phyloP scores from a whole-genome alignment of 2,113 vertebrate genomes.

The Archocentrus centrarchus region DNA sequence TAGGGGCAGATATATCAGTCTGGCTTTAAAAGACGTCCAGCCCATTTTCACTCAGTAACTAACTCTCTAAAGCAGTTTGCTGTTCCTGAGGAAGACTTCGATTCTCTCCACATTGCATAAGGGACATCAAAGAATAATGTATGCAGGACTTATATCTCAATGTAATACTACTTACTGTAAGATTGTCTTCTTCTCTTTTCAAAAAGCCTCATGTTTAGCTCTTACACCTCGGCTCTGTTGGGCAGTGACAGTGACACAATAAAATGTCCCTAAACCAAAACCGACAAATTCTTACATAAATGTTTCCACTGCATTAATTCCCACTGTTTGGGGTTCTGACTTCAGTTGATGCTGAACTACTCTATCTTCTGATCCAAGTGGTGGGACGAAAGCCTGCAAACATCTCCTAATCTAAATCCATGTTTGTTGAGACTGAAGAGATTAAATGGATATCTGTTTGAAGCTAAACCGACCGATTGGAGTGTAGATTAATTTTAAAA shows the following conservation, averaged over 20 bases:
- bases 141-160: neutral
- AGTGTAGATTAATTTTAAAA: slow-evolving; percentile 33
- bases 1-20: neutral
- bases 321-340: neutral
- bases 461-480: slow-evolving; percentile 36
- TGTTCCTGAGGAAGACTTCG: neutral
- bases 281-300: neutral
- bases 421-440: slow-evolving; percentile 40
- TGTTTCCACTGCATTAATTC: slow-evolving; percentile 6
- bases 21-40: neutral
- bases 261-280: neutral
- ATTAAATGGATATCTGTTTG: slow-evolving; percentile 57
- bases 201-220: neutral
- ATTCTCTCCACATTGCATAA: neutral
- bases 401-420: slow-evolving; percentile 51
- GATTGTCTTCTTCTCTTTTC: neutral
- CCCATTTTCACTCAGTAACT: neutral
- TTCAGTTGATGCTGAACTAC: slow-evolving; percentile 1
- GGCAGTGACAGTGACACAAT: neutral
- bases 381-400: slow-evolving; percentile 17
- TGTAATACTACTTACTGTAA: too few species aligned
- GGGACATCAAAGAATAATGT: neutral
- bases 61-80: neutral
- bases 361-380: slow-evolving; percentile 32
- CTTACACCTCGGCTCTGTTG: neutral